These are phyloP conservation scores for Syndactyla subalaris DNA, from an alignment of 2,797 vertebrate species.

Conservation along the genomic window DNA sequence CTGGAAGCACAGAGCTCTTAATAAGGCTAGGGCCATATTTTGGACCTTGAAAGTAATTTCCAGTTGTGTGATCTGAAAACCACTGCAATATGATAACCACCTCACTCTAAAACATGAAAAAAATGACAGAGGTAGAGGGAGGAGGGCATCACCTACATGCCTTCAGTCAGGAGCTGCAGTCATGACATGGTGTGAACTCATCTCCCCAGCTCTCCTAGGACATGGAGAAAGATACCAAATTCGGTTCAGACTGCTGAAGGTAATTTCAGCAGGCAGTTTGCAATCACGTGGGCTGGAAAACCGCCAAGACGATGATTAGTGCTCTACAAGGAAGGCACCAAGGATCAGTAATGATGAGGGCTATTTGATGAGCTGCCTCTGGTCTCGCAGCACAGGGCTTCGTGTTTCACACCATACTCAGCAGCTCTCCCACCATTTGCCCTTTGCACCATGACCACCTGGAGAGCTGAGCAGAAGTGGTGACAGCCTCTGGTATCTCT, in stretches of 20 bases:
- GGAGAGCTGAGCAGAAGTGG: background rate
- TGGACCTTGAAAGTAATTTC: background rate
- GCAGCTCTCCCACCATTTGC: background rate
- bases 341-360: background rate
- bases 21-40: background rate
- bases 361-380: background rate
- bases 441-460: background rate
- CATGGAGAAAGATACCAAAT: background rate
- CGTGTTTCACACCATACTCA: fast-evolving
- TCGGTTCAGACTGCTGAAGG: background rate
- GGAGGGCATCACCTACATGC: background rate
- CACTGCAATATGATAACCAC: background rate
- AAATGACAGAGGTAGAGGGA: background rate
- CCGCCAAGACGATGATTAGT: background rate
- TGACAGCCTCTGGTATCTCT: background rate
- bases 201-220: background rate
- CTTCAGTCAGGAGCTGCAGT: background rate
- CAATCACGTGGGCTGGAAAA: background rate
- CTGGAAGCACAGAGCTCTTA: background rate
- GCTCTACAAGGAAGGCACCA: background rate
- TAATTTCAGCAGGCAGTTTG: background rate
- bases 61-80: background rate
- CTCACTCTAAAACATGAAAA: background rate
- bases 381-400: background rate
- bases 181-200: fast-evolving